Conservation (phyloP, 2,113 vertebrate species). For the Channa maculata region DNA sequence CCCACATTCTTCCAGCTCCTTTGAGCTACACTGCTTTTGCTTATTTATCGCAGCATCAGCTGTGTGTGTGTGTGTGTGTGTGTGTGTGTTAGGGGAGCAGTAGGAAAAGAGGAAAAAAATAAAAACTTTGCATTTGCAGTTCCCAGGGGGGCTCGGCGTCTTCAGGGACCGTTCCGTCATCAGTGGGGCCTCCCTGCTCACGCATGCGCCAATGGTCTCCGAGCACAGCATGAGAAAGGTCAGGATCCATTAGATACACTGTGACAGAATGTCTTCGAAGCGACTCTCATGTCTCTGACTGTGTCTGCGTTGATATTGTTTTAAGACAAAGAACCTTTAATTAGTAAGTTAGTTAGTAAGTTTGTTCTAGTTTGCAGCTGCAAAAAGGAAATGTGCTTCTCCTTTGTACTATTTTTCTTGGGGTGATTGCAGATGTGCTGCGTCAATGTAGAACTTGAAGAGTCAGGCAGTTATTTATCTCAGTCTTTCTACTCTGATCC, state of each 20-base stretch:
- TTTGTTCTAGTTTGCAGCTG: neutral
- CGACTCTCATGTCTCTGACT: too few relatives aligned
- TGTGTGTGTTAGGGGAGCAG: neutral
- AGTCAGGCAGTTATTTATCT: conserved; percentile 18
- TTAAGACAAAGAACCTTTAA: neutral
- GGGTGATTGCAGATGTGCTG: conserved; percentile 11
- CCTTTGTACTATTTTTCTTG: neutral
- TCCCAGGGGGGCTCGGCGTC: conserved; percentile 21
- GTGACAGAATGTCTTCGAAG: conserved; percentile 31
- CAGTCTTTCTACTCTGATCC: conserved; percentile 10
- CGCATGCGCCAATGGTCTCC: conserved; percentile 25
- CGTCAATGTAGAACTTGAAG: conserved; percentile 33
- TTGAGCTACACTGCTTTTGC: conserved; percentile 13
- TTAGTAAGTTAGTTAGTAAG: neutral
- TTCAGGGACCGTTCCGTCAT: conserved; percentile 33
- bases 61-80: conserved; percentile 3
- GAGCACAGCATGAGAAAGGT: conserved; percentile 44
- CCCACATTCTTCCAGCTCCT: conserved; percentile 37
- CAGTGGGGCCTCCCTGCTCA: conserved; percentile 21
- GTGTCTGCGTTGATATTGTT: conserved; percentile 12
- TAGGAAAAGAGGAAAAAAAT: neutral
- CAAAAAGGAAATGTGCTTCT: conserved; percentile 3
- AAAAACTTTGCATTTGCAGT: conserved; percentile 1
- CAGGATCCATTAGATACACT: conserved; percentile 43
- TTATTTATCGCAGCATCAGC: conserved; percentile 24